phyloP scores from a whole-genome alignment of 2,888 invertebrate genomes.

The Mellilla xanthometata region DNA sequence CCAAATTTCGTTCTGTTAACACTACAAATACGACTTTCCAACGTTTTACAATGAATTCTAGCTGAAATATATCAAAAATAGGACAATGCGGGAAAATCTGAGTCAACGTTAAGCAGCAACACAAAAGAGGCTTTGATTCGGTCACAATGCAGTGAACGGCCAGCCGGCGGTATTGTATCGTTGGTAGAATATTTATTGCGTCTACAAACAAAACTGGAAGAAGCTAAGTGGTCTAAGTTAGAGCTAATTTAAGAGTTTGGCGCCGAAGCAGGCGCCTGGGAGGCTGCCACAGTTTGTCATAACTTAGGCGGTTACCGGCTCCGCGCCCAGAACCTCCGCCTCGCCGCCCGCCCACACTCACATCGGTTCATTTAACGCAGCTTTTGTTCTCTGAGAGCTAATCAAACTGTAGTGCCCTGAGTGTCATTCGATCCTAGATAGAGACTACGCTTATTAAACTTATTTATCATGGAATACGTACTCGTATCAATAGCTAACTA shows the following conservation, averaged over 20 bases:
- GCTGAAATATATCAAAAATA: slow-evolving; percentile 33
- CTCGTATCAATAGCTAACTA: not conserved
- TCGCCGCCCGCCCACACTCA: slow-evolving; percentile 39
- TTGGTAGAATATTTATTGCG: slow-evolving; percentile 73
- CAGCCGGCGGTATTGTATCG: slow-evolving; percentile 58
- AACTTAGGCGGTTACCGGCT: slow-evolving; percentile 59
- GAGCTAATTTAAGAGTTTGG: slow-evolving; percentile 78
- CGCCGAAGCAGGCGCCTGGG: slow-evolving; percentile 51
- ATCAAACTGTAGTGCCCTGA: slow-evolving; percentile 46
- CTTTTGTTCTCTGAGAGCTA: slow-evolving; percentile 59
- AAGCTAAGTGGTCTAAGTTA: slow-evolving; percentile 78
- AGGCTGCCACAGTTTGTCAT: slow-evolving; percentile 68
- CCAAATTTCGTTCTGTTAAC: not conserved
- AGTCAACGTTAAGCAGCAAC: slow-evolving; percentile 50
- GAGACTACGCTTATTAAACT: not conserved
- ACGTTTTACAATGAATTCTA: not conserved
- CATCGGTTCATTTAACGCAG: slow-evolving; percentile 56
- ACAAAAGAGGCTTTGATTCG: slow-evolving; percentile 55
- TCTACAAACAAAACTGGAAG: slow-evolving; percentile 77
- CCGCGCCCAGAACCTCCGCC: slow-evolving; percentile 9
- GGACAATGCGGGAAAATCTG: slow-evolving; percentile 41
- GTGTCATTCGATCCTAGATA: not conserved
- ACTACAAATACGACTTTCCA: slow-evolving; percentile 8
- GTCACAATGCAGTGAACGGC: slow-evolving; percentile 53
- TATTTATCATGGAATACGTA: no score